Conservation (phyloP, 35 echinoderm and acorn worm species). For the Patiria miniata region DNA sequence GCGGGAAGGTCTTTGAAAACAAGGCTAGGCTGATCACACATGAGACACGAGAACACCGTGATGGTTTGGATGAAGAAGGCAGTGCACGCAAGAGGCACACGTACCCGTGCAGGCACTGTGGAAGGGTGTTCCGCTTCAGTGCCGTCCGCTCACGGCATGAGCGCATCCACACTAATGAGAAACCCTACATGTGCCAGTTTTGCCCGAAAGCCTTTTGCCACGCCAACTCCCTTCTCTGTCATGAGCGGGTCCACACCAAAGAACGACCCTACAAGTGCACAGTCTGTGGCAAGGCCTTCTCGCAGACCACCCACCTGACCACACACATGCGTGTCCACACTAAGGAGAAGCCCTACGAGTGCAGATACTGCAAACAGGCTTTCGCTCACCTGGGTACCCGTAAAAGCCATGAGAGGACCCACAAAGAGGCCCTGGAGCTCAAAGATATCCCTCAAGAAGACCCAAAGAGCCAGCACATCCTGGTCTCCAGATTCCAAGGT, state of each 20-base stretch:
- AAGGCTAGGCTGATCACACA: no score
- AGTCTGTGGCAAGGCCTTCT: constrained; percentile 43
- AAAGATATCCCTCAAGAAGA: no score
- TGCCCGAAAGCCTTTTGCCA: constrained; percentile 45
- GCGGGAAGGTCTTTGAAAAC: no score
- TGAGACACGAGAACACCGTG: no score
- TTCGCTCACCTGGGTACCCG: constrained; percentile 39
- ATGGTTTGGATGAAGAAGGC: no score
- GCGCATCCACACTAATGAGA: constrained; percentile 36
- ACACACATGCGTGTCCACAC: constrained; percentile 43
- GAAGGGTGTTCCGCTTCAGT: constrained; percentile 35
- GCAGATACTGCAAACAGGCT: constrained; percentile 45
- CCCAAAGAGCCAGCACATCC: no score
- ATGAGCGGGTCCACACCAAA: constrained; percentile 47
- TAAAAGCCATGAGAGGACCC: constrained; percentile 45
- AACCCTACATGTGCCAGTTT: constrained; percentile 20
- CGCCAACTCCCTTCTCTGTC: constrained; percentile 3
- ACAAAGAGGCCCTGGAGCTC: not conserved
- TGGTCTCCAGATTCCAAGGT: no score
- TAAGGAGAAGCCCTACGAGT: constrained; percentile 36
- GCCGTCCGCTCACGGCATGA: constrained; percentile 10
- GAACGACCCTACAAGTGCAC: constrained; percentile 57
- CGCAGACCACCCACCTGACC: constrained; percentile 14
- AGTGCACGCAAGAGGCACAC: not conserved
- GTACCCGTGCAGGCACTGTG: constrained; percentile 41